Percentiles rank a stretch among this genome's conserved stretches.
These are phyloP conservation scores for Spodoptera litura DNA, from an alignment of 1,140 invertebrate species.

Conservation along the genomic window DNA sequence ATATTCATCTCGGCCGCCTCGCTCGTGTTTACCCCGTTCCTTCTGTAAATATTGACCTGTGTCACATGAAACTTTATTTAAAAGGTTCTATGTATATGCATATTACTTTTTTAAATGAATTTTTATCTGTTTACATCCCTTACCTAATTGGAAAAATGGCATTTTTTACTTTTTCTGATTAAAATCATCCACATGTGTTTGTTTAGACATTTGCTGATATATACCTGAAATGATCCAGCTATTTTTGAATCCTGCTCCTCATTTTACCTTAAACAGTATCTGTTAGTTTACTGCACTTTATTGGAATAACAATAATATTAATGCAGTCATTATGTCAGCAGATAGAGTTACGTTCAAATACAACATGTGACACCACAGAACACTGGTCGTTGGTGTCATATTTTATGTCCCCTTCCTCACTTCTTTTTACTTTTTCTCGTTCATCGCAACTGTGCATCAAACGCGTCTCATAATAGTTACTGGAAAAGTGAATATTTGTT, in stretches of 20 bases:
- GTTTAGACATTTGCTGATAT: background rate
- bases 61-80: constrained; percentile 36
- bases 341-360: constrained; percentile 10
- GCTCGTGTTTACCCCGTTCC: constrained; percentile 34
- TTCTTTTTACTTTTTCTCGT: background rate
- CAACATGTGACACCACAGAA: constrained; percentile 4
- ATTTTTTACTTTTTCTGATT: no score
- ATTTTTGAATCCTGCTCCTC: no score
- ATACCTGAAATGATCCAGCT: no score
- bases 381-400: constrained; percentile 9
- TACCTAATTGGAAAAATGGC: background rate
- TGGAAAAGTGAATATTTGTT: background rate
- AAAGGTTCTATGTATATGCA: constrained; percentile 23
- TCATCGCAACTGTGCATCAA: background rate
- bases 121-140: constrained; percentile 10
- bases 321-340: background rate
- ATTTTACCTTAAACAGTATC: background rate
- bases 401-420: constrained; percentile 1
- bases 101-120: constrained; percentile 14
- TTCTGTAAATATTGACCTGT: constrained; percentile 44
- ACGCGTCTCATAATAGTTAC: background rate
- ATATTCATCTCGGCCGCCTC: constrained; percentile 42
- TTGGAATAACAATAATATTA: background rate
- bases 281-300: background rate
- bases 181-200: background rate